Percentiles rank a stretch among this genome's conserved stretches.
Evolutionary conservation across 37 sponge, comb jelly and placozoan genomes (phyloP).

Genomic region (Bolinopsis microptera): DNA sequence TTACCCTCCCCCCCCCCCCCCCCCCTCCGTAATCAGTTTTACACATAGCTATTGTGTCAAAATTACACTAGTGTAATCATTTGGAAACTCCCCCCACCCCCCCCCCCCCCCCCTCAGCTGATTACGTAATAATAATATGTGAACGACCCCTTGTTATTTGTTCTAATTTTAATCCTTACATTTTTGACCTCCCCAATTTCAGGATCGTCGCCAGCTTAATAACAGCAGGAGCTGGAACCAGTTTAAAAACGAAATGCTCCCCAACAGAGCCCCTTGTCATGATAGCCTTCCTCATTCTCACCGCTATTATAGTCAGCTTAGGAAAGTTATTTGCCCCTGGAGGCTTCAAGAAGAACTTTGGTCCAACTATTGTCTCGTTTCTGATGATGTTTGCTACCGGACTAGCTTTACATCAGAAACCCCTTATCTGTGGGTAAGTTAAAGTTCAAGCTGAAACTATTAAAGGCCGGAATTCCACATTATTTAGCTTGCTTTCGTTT

Average conservation of each 20-base stretch:
- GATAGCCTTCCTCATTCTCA: not conserved
- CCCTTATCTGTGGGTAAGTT: slow-evolving; percentile 29
- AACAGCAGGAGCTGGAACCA: not conserved
- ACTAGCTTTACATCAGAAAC: slow-evolving; percentile 16
- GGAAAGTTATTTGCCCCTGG: not conserved
- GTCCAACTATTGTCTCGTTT: slow-evolving; percentile 1
- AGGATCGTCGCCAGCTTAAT: not conserved
- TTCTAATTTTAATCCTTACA: no score
- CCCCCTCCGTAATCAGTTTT: no score
- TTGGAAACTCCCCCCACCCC: no score
- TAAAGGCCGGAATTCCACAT: no score
- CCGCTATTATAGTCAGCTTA: not conserved
- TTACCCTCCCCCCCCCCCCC: no score
- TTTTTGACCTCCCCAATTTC: no score
- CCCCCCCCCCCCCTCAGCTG: no score
- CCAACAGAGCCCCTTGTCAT: not conserved
- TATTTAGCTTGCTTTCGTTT: no score
- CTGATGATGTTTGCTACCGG: slow-evolving; percentile 32
- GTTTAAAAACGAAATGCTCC: slow-evolving; percentile 1
- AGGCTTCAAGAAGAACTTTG: slow-evolving; percentile 28
- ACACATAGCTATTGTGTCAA: no score
- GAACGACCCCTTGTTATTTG: no score
- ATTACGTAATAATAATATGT: no score
- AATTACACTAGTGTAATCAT: no score
- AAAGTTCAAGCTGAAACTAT: not conserved